phyloP scores from a whole-genome alignment of 2,113 vertebrate species.

The Antechinus flavipes region DNA sequence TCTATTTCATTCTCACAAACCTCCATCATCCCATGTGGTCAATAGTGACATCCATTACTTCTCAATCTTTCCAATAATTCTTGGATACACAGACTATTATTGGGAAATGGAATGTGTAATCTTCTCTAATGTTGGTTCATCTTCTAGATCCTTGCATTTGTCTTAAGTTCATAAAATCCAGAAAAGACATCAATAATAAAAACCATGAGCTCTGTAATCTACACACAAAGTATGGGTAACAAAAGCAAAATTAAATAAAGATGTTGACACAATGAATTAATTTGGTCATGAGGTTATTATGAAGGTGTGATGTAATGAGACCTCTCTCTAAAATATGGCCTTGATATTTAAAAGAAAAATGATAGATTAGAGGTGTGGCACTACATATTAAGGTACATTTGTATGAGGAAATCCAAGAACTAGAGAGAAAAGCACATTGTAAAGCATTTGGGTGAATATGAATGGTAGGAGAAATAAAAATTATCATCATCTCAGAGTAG shows the following conservation, averaged over 20 bases:
- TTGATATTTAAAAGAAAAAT: neutral
- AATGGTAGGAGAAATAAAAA: neutral
- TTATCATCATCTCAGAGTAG: neutral
- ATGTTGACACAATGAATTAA: neutral
- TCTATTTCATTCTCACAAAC: neutral
- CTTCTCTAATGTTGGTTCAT: neutral
- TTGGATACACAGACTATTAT: neutral
- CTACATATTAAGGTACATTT: neutral
- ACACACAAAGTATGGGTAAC: neutral
- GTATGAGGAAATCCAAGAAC: neutral
- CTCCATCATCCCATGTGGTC: neutral
- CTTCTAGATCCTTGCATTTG: neutral
- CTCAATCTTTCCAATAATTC: neutral
- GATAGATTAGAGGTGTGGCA: neutral
- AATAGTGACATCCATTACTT: neutral
- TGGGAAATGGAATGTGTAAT: neutral
- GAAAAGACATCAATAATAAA: neutral
- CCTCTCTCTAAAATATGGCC: neutral
- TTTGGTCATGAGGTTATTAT: neutral
- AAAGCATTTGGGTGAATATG: neutral
- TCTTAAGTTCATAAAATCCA: neutral
- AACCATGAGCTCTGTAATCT: neutral
- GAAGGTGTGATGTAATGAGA: neutral
- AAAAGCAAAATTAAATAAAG: neutral
- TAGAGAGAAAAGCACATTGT: neutral